Percentiles rank a stretch among this genome's conserved stretches.
These are phyloP conservation scores for Caerostris extrusa DNA, from an alignment of 1,140 invertebrate species.

Conservation along the genomic window DNA sequence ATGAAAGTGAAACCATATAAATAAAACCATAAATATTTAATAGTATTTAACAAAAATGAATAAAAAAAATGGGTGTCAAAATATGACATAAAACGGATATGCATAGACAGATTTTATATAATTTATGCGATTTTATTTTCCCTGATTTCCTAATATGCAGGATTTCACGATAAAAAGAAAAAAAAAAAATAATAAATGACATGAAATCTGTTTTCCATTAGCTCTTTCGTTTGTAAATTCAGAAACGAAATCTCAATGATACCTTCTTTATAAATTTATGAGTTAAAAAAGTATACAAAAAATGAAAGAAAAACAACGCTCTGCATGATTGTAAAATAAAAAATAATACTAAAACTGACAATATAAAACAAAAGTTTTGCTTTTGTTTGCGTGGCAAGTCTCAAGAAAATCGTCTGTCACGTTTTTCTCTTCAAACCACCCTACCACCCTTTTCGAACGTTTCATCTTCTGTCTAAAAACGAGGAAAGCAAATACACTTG, in stretches of 20 bases:
- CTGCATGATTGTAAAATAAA: neutral
- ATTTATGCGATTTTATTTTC: too few species aligned
- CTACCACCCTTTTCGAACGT: constrained; percentile 42
- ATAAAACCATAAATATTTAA: too few species aligned
- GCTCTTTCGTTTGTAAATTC: neutral
- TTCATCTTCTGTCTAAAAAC: constrained; percentile 46
- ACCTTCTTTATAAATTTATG: neutral
- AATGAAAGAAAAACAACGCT: neutral
- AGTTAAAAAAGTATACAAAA: neutral
- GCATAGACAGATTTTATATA: too few species aligned
- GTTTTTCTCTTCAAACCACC: constrained; percentile 29
- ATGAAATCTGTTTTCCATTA: neutral
- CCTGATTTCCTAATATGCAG: too few species aligned
- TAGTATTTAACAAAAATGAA: too few species aligned
- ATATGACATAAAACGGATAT: too few species aligned
- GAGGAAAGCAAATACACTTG: constrained; percentile 52
- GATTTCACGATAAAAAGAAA: too few species aligned
- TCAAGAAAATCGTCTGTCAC: constrained; percentile 57
- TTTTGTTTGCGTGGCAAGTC: constrained; percentile 40
- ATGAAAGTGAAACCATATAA: too few species aligned
- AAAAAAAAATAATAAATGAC: too few species aligned
- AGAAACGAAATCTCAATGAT: neutral
- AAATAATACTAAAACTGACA: neutral
- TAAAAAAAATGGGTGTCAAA: too few species aligned
- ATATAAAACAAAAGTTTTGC: constrained; percentile 38